These are phyloP conservation scores for Heliconius eleuchia DNA, from an alignment of 1,140 invertebrate species.

Conservation along the genomic window DNA sequence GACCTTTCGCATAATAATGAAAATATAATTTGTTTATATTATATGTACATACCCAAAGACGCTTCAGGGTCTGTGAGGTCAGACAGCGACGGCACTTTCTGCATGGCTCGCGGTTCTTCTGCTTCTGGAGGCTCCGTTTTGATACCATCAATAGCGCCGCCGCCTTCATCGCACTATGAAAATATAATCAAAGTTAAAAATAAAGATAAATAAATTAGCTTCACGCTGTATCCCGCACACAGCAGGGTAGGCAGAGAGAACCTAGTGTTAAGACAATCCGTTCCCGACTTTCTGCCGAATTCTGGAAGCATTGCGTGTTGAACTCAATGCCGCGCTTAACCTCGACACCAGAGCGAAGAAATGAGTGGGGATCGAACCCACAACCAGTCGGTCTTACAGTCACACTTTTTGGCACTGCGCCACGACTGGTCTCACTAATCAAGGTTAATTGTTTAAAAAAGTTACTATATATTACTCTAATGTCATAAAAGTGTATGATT, in stretches of 20 bases:
- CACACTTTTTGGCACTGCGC: too few relatives aligned
- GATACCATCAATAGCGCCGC: slow-evolving; percentile 84
- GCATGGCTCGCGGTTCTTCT: slow-evolving; percentile 85
- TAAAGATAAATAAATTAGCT: too few relatives aligned
- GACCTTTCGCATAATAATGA: not conserved
- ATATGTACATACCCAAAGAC: slow-evolving; percentile 87
- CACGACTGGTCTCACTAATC: slow-evolving; percentile 47
- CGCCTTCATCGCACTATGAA: slow-evolving; percentile 72
- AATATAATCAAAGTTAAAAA: not conserved
- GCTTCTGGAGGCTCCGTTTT: slow-evolving; percentile 84
- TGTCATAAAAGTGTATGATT: too few relatives aligned
- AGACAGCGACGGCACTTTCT: slow-evolving; percentile 91
- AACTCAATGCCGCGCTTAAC: too few relatives aligned
- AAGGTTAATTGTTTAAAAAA: not conserved
- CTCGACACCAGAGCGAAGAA: too few relatives aligned
- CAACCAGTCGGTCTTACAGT: too few relatives aligned
- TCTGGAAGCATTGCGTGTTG: too few relatives aligned
- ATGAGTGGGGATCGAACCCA: too few relatives aligned
- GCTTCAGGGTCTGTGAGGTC: slow-evolving; percentile 92
- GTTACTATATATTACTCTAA: not conserved
- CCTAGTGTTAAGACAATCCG: too few relatives aligned
- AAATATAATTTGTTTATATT: not conserved
- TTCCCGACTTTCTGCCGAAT: too few relatives aligned
- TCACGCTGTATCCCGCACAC: too few relatives aligned
- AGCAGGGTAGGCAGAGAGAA: too few relatives aligned